Conservation (phyloP, 2,113 vertebrate species). For the Elephas maximus region DNA sequence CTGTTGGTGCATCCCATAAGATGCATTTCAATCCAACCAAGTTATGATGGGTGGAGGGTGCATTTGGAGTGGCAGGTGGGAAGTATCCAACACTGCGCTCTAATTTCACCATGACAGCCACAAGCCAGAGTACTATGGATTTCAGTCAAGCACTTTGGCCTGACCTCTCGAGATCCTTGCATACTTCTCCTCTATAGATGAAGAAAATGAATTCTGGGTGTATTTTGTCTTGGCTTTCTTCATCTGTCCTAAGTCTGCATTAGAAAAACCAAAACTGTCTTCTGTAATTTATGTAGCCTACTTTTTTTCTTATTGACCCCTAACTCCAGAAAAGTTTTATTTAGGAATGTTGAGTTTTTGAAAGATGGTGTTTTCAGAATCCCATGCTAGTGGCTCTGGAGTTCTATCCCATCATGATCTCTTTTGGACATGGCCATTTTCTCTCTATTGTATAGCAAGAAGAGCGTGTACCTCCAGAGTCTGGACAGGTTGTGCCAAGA, state of each 20-base stretch:
- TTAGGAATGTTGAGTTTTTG: not conserved
- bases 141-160: not conserved
- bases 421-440: not conserved
- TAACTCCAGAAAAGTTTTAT: not conserved
- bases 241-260: not conserved
- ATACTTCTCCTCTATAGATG: not conserved
- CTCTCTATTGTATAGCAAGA: not conserved
- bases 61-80: not conserved
- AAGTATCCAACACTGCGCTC: not conserved
- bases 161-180: not conserved
- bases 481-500: not conserved
- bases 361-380: not conserved
- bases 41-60: not conserved
- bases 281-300: not conserved
- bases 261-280: not conserved
- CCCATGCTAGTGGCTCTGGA: not conserved
- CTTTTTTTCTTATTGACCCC: not conserved
- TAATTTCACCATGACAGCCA: not conserved
- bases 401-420: not conserved
- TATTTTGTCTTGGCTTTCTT: not conserved
- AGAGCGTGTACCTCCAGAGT: not conserved
- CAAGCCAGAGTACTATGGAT: too few species aligned
- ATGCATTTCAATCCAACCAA: not conserved
- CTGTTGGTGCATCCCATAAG: not conserved
- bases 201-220: not conserved